Percentiles rank a stretch among this genome's conserved stretches.
These are phyloP conservation scores for Oncorhynchus keta DNA, from an alignment of 2,113 vertebrate species.

Conservation along the genomic window DNA sequence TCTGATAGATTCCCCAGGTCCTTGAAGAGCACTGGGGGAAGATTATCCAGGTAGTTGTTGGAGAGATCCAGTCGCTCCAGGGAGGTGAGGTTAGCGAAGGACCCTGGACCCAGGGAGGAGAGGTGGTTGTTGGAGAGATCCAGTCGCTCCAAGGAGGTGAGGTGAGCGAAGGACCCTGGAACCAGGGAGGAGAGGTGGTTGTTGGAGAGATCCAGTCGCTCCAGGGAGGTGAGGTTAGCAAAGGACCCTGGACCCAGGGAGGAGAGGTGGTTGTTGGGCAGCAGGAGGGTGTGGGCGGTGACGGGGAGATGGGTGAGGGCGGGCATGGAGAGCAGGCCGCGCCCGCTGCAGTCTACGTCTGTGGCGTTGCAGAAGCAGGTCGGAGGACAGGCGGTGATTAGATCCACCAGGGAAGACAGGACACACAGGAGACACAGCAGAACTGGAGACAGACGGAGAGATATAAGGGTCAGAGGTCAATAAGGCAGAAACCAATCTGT, in stretches of 20 bases:
- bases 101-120: slow-evolving; percentile 77
- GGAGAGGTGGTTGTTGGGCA: slow-evolving; percentile 86
- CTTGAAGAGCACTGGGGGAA: slow-evolving; percentile 84
- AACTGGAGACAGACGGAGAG: slow-evolving; percentile 64
- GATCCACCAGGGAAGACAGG: slow-evolving; percentile 68
- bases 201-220: too few species aligned
- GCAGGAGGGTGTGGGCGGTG: slow-evolving; percentile 84
- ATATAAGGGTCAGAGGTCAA: neutral
- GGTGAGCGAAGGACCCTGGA: slow-evolving; percentile 84
- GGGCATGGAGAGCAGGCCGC: slow-evolving; percentile 85
- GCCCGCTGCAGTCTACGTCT: slow-evolving; percentile 88
- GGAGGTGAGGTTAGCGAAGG: slow-evolving; percentile 89
- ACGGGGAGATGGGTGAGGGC: slow-evolving; percentile 82
- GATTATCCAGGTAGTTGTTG: slow-evolving; percentile 96
- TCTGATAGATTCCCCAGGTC: slow-evolving; percentile 89
- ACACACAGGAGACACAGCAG: slow-evolving; percentile 80
- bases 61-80: slow-evolving; percentile 94
- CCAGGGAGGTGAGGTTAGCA: too few species aligned
- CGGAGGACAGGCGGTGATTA: slow-evolving; percentile 81
- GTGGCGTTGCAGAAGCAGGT: slow-evolving; percentile 85
- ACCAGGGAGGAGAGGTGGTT: slow-evolving; percentile 78
- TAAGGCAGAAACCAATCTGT: neutral
- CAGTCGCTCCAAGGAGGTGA: slow-evolving; percentile 87
- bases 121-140: slow-evolving; percentile 95
- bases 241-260: too few species aligned